Conservation (phyloP, 2,113 vertebrate species). For the Seriola quinqueradiata region DNA sequence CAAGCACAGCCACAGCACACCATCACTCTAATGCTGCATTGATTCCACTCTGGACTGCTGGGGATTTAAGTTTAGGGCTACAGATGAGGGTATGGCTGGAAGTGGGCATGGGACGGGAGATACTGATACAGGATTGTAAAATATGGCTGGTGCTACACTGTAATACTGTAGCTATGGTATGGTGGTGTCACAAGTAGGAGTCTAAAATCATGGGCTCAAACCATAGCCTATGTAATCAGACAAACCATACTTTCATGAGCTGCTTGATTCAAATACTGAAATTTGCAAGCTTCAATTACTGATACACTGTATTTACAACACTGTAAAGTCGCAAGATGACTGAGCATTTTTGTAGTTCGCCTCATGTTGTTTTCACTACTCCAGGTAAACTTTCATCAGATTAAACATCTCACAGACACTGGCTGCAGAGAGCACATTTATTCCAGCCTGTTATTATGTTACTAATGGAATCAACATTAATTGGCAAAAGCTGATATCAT, state of each 20-base stretch:
- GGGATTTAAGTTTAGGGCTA: constrained; percentile 46
- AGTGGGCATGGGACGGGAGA: constrained; percentile 25
- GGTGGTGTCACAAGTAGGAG: neutral
- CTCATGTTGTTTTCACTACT: too few species aligned
- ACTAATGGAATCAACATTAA: neutral
- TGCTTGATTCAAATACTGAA: too few species aligned
- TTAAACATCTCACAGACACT: too few species aligned
- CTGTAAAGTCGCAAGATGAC: too few species aligned
- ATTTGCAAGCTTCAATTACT: too few species aligned
- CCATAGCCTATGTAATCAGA: too few species aligned
- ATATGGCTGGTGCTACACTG: neutral
- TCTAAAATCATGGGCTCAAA: neutral
- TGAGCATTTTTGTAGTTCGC: too few species aligned
- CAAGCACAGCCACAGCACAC: constrained; percentile 90
- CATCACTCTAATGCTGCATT: constrained; percentile 94
- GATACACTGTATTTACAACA: too few species aligned
- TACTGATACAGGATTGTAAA: constrained; percentile 15
- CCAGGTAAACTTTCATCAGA: too few species aligned
- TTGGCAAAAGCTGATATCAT: neutral
- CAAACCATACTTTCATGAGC: neutral
- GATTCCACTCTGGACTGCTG: constrained; percentile 84
- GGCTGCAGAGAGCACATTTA: neutral
- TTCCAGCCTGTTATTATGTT: neutral
- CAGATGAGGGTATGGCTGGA: constrained; percentile 24
- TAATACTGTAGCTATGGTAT: neutral